Evolutionary conservation across 2,888 invertebrate genomes (phyloP).

Genomic region (Sacculina carcini): DNA sequence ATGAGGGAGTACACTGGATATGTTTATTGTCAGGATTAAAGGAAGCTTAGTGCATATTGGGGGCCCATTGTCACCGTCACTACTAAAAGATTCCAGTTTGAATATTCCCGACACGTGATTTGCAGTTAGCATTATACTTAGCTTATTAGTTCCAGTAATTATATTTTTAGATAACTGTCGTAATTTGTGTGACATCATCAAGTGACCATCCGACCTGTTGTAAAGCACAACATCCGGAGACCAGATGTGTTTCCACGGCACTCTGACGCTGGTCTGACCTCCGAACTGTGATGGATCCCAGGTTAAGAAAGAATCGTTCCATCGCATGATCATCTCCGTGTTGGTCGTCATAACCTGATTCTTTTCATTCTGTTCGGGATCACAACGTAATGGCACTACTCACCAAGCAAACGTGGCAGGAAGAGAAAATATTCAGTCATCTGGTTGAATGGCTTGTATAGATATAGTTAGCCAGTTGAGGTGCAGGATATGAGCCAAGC

Average conservation of each 20-base stretch:
- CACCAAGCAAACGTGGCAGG: too few relatives aligned
- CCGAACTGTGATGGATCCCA: slow-evolving; percentile 10
- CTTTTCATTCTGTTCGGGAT: not conserved
- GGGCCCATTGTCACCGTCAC: not conserved
- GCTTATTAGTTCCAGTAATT: too few relatives aligned
- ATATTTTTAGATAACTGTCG: not conserved
- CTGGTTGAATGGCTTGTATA: too few relatives aligned
- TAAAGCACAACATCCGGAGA: slow-evolving; percentile 10
- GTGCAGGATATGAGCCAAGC: too few relatives aligned
- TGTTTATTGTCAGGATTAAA: too few relatives aligned
- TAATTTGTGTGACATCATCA: not conserved
- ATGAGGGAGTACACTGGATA: too few relatives aligned
- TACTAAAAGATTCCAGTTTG: too few relatives aligned
- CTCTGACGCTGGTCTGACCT: slow-evolving; percentile 5
- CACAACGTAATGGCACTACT: too few relatives aligned
- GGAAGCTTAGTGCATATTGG: not conserved
- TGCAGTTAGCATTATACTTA: too few relatives aligned
- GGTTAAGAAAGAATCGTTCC: slow-evolving; percentile 9
- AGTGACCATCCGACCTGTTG: slow-evolving; percentile 10
- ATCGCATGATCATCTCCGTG: slow-evolving; percentile 11
- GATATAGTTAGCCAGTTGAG: too few relatives aligned
- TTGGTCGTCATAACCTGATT: slow-evolving; percentile 7
- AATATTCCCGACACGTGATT: too few relatives aligned
- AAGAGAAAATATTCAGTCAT: too few relatives aligned
- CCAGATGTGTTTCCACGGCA: slow-evolving; percentile 10